Evolutionary conservation across 1,140 invertebrate genomes (phyloP).

Genomic region (Caenorhabditis brenneri): DNA sequence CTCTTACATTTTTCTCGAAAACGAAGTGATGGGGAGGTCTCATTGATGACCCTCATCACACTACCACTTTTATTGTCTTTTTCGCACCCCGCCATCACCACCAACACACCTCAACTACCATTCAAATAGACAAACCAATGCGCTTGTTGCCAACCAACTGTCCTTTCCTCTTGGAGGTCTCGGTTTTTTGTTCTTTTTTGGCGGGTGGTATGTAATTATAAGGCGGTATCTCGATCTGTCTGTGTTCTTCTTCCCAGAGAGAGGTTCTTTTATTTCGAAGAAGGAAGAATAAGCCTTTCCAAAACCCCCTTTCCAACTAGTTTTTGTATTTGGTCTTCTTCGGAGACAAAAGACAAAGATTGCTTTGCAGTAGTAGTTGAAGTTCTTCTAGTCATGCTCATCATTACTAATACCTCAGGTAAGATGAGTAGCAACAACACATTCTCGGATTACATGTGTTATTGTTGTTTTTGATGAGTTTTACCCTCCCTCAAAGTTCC

Average conservation of each 20-base stretch:
- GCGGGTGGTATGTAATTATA: not conserved
- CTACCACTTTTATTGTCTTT: not conserved
- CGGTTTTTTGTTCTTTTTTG: not conserved
- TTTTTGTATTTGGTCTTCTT: not conserved
- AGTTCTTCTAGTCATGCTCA: not conserved
- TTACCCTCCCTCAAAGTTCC: no score
- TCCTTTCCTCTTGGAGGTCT: no score
- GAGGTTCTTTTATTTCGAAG: not conserved
- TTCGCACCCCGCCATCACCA: not conserved
- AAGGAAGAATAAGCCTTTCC: not conserved
- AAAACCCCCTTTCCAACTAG: not conserved
- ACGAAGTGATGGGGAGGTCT: not conserved
- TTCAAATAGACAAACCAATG: not conserved
- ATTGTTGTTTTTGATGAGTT: no score
- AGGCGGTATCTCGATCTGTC: not conserved
- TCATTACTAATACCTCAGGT: no score
- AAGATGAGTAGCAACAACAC: no score
- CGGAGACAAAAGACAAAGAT: no score
- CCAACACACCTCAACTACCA: not conserved
- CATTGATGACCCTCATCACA: constrained; percentile 1
- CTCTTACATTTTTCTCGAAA: not conserved
- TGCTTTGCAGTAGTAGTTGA: no score
- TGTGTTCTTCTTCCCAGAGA: not conserved
- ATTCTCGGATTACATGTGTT: no score
- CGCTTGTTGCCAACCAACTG: not conserved